These are phyloP conservation scores for Cryptophagus acutangulus DNA, from an alignment of 2,888 invertebrate genomes.

Conservation along the genomic window DNA sequence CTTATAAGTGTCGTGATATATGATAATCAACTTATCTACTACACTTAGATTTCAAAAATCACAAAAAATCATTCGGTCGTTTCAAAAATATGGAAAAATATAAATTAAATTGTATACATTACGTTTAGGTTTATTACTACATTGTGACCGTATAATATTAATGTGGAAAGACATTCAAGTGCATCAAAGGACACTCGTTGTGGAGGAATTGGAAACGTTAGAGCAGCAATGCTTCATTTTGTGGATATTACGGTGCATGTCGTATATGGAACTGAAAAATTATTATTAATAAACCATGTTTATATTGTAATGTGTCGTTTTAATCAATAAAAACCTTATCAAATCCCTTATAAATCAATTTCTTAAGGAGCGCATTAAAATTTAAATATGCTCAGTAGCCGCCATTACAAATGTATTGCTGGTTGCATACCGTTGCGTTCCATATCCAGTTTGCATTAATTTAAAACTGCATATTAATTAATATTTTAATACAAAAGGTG, in stretches of 20 bases:
- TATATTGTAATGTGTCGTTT: conserved; percentile 39
- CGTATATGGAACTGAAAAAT: conserved; percentile 43
- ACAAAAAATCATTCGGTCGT: conserved; percentile 4
- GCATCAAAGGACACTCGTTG: conserved; percentile 2
- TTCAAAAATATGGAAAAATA: not conserved
- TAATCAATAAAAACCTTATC: too few relatives aligned
- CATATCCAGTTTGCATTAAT: too few relatives aligned
- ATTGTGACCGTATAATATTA: conserved; percentile 5
- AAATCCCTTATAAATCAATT: too few relatives aligned
- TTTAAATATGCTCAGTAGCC: too few relatives aligned
- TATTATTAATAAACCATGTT: conserved; percentile 46
- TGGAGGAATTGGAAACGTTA: conserved; percentile 25
- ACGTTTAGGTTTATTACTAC: conserved; percentile 1
- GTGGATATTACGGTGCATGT: conserved; percentile 33
- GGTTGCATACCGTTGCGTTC: too few relatives aligned
- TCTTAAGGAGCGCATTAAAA: too few relatives aligned
- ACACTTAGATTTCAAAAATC: conserved; percentile 14
- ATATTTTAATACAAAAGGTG: too few relatives aligned
- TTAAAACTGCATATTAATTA: too few relatives aligned
- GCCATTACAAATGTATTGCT: too few relatives aligned
- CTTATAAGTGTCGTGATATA: conserved; percentile 48
- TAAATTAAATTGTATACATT: not conserved
- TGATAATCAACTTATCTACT: conserved; percentile 34
- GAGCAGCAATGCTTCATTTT: conserved; percentile 23
- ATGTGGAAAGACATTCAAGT: conserved; percentile 1